Evolutionary conservation across 2,113 vertebrate genomes (phyloP), one percentile per base, ranked within the genome.

Genomic region (Polypterus senegalus): DNA sequence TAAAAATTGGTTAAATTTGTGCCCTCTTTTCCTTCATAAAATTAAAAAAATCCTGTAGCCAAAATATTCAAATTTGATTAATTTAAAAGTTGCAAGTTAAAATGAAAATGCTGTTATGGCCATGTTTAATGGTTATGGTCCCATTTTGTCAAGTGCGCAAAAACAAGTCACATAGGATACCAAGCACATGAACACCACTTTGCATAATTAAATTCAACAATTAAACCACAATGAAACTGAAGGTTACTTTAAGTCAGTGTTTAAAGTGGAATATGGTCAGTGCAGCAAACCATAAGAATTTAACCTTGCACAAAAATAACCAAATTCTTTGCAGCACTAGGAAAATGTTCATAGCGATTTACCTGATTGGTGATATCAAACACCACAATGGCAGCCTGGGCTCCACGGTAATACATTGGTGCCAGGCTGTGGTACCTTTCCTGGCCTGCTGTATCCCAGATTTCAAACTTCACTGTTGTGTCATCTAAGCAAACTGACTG

Each of bases 321-420:
- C 1, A 45, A 43, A 27, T 10, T 47, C 47, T 60, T 48, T 9
- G 9, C 10, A 47, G 9, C 48, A 57, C 11, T 47, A 8, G 9
- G 61, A 53, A 57, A 7, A 64, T 54, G 43, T 27, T 61, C 46
- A 62, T 67, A 63, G 2, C 27, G 7, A 48, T 46, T 51, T 72
- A 88, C 86, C 83, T 87, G 86, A 73, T 88, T 88, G 70, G 86
- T 87, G 74, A 88, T 86, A 44, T 88, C 86, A 60, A 87, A 88
- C 60, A 88, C 86, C 70, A 88, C 86, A 57, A 88, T 84, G 57
- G 86, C 86, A 9, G 84, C 86, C 47, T 88, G 86, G 2, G 84
- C 84, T 51, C 84, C 86, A 67, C 84, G 74, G 65, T 87, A 88
- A 67, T 88, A 88, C 86, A 87, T 88, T 1, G 86, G 84, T 46